Evolutionary conservation across 2,797 vertebrate genomes (phyloP).

Genomic region (Hipposideros larvatus): DNA sequence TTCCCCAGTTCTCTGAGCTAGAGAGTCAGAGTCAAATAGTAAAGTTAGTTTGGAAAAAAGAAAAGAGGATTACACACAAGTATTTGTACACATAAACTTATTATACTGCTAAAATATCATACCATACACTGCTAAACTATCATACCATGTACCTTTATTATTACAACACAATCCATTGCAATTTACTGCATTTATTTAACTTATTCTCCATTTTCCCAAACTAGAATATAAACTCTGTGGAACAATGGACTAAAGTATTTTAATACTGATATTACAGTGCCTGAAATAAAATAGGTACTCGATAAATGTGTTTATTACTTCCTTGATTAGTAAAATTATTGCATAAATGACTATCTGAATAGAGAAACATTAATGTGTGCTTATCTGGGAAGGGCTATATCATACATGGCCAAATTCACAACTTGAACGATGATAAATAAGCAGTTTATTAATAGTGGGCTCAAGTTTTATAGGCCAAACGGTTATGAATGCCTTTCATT

Average conservation of each 20-base stretch:
- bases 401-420: background rate
- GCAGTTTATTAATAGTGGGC: background rate
- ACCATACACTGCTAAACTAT: background rate
- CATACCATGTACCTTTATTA: background rate
- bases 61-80: background rate
- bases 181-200: background rate
- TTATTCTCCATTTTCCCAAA: constrained; percentile 1
- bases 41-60: background rate
- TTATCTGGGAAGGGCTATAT: background rate
- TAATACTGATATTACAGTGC: background rate
- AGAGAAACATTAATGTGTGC: background rate
- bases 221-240: background rate
- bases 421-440: constrained; percentile 4
- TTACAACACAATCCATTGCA: background rate
- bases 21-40: background rate
- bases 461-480: background rate
- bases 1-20: background rate
- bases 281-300: constrained; percentile 7
- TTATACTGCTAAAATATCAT: background rate
- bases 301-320: background rate
- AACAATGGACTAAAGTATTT: background rate
- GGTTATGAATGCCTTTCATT: background rate
- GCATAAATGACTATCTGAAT: background rate
- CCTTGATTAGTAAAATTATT: constrained; percentile 33
- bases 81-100: constrained; percentile 36